Conservation (phyloP, 1,140 invertebrate species). For the Pentalonia nigronervosa region DNA sequence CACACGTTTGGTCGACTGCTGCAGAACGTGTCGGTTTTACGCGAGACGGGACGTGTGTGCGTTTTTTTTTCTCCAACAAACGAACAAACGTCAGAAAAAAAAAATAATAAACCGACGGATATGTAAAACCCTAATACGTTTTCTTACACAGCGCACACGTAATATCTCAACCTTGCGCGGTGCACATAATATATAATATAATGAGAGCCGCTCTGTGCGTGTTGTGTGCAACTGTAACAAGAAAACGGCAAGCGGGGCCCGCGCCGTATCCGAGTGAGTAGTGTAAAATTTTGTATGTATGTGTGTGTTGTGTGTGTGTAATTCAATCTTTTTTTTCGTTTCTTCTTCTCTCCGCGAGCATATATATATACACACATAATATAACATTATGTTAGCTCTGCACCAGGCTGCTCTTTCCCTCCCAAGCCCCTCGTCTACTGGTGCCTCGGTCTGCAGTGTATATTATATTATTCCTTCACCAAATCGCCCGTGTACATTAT, state of each 20-base stretch:
- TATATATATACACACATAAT: background rate
- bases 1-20: background rate
- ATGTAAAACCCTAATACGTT: slow-evolving; percentile 39
- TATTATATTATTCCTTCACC: slow-evolving; percentile 25
- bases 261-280: background rate
- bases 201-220: slow-evolving; percentile 24
- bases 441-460: background rate
- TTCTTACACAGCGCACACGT: slow-evolving; percentile 40
- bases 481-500: slow-evolving; percentile 55
- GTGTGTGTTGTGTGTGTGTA: background rate
- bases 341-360: slow-evolving; percentile 17
- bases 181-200: slow-evolving; percentile 31
- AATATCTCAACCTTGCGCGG: slow-evolving; percentile 28
- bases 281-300: background rate
- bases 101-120: background rate
- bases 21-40: background rate
- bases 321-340: slow-evolving; percentile 53
- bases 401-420: background rate
- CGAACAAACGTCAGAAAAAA: slow-evolving; percentile 14
- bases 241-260: slow-evolving; percentile 42
- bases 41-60: background rate
- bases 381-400: background rate
- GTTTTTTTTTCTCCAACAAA: background rate
- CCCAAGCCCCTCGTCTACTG: too few relatives aligned
- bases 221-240: slow-evolving; percentile 38